Conservation (phyloP, 2,797 vertebrate species). For the Protosalanx chinensis region DNA sequence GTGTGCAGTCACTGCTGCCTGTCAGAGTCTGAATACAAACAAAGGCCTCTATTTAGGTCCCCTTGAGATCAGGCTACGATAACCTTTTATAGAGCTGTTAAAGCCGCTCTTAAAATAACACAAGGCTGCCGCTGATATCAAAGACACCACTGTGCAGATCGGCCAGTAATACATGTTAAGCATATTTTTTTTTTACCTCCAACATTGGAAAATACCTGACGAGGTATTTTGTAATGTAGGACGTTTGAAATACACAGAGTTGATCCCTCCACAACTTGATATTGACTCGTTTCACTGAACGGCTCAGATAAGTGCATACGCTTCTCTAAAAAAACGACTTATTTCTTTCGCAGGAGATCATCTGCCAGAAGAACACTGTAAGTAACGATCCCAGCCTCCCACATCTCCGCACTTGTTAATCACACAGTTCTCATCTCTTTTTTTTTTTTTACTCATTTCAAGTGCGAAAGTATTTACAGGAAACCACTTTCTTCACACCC, state of each 20-base stretch:
- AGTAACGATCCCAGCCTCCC: conserved; percentile 66
- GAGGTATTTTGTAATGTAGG: no score
- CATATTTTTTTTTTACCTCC: neutral
- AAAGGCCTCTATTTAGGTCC: neutral
- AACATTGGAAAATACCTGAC: neutral
- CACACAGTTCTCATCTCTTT: conserved; percentile 26
- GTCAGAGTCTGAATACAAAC: conserved; percentile 8
- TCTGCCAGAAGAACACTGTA: conserved; percentile 99
- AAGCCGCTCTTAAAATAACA: neutral
- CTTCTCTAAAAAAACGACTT: conserved; percentile 6
- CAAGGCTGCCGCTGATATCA: neutral
- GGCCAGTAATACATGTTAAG: neutral
- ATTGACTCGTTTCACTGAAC: neutral
- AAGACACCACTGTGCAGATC: neutral
- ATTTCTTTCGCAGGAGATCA: conserved; percentile 85
- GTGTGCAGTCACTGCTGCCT: conserved; percentile 23
- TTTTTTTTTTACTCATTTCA: conserved; percentile 42
- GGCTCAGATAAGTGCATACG: neutral
- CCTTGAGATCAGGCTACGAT: neutral
- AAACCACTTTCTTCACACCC: conserved; percentile 13
- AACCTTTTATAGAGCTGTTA: conserved; percentile 5
- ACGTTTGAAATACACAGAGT: no score
- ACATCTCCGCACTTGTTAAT: conserved; percentile 42
- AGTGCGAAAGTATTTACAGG: conserved; percentile 30
- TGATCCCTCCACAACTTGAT: neutral